Conservation (phyloP, 35 echinoderm and acorn worm species). For the Hemicentrotus pulcherrimus region DNA sequence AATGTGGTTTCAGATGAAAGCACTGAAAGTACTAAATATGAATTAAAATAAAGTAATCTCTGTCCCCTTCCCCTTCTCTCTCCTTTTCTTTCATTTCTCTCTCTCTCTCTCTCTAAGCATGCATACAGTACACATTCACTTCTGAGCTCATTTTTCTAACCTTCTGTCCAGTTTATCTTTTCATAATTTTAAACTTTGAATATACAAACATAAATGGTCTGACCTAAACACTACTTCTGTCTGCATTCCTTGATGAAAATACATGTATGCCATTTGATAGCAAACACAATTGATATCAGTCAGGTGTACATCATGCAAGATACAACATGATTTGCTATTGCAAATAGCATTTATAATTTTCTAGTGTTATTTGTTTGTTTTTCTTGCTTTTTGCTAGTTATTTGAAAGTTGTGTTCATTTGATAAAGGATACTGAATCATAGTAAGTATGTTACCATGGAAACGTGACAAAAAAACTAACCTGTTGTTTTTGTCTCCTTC, state of each 20-base stretch:
- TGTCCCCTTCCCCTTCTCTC: not conserved
- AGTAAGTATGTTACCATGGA: not conserved
- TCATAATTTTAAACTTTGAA: not conserved
- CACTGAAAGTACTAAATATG: too few relatives aligned
- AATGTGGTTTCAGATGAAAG: too few relatives aligned
- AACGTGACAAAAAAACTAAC: constrained; percentile 18
- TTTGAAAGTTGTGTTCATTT: not conserved
- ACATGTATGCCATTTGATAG: not conserved
- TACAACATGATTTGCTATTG: too few relatives aligned
- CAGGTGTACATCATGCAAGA: not conserved
- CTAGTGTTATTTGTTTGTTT: not conserved
- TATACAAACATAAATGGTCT: not conserved
- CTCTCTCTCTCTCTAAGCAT: not conserved
- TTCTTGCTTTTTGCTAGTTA: not conserved
- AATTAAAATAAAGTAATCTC: too few relatives aligned
- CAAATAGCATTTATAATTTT: too few relatives aligned
- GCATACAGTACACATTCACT: not conserved
- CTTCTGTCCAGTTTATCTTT: not conserved
- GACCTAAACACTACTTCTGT: not conserved
- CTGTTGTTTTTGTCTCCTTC: constrained; percentile 61
- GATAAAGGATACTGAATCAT: not conserved
- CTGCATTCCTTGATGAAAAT: not conserved
- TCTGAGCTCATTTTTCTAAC: not conserved
- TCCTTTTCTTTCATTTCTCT: too few relatives aligned
- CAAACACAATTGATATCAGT: not conserved